Base-by-base conservation (phyloP, 2,888 invertebrate genomes). In the Acanthacorydalis orientalis region DNA sequence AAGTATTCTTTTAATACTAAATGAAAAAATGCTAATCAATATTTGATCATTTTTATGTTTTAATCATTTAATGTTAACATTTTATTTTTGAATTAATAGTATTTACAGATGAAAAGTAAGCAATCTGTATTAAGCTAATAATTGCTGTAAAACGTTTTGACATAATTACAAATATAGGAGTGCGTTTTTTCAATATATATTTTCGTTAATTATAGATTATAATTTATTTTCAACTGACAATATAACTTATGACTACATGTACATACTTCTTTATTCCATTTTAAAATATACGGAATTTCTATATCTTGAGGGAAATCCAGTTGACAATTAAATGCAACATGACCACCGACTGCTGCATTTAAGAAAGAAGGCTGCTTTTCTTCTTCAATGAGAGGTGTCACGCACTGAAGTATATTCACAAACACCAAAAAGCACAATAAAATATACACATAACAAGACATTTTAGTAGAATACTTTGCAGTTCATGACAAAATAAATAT, bases 221-320 rank as follows among this genome's bases (percentile, higher is more conserved):
- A 6, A 23, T 23, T 23, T 23, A 23, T 23, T 23, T 23, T 23
- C 23, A 23, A 23, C 6, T 23, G 2, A 23, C 6, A 23, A 23
- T 23, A 23, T 23, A 23, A 23, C 33, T 1, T 39, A 46, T 45
- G 7, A 10, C 6, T 34, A 15, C 42, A 51, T 47, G 49, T 53
- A 68, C 83, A 81, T 69, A 88, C 88, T 62, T 85, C 85, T 68
- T 88, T 89, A 60, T 82, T 86, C 92, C 92, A 93, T 61, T 84
- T 80, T 49, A 93, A 73, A 58, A 85, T 80, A 65, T 89, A 90
- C 8, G 89, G 86, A 57, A 88, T 85, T 57, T 81, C 80, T 60
- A 81, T 78, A 59, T 83, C 83, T 63, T 87, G 84, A 52, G 89
- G 87, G 65, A 89, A 91, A 67, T 89, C 85, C 57, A 92, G 78